Conservation (phyloP, 2,113 vertebrate species). For the Semicossyphus pulcher region DNA sequence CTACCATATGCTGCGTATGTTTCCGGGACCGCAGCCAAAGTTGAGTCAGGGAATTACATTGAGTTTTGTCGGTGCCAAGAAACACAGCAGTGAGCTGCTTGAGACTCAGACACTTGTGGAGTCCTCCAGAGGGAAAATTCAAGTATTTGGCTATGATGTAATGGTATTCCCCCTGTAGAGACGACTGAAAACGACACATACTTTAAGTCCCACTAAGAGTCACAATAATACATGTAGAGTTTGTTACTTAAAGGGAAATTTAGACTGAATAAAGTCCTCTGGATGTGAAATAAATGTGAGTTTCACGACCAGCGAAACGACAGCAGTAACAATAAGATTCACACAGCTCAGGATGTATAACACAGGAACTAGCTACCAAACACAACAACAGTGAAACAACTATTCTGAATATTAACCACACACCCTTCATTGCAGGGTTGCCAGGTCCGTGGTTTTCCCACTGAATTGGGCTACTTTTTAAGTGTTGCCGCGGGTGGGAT, state of each 20-base stretch:
- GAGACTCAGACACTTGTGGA: constrained; percentile 49
- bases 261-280: neutral
- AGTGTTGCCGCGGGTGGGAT: too few species aligned
- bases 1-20: constrained; percentile 58
- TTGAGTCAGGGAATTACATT: constrained; percentile 63
- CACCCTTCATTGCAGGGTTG: too few species aligned
- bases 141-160: constrained; percentile 58
- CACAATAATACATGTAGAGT: neutral
- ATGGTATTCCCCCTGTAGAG: constrained; percentile 50
- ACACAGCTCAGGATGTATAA: neutral
- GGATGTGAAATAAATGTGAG: constrained; percentile 8
- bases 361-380: neutral
- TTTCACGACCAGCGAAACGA: constrained; percentile 11
- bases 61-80: constrained; percentile 58
- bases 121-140: constrained; percentile 43
- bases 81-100: constrained; percentile 47
- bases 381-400: neutral
- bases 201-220: neutral
- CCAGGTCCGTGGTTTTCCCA: too few species aligned
- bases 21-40: constrained; percentile 61
- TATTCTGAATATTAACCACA: too few species aligned
- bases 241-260: constrained; percentile 5
- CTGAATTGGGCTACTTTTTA: too few species aligned
- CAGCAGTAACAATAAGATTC: neutral
- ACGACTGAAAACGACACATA: neutral